These are phyloP conservation scores for Hirtodrosophila duncani DNA, from an alignment of 2,888 invertebrate genomes.

Conservation along the genomic window DNA sequence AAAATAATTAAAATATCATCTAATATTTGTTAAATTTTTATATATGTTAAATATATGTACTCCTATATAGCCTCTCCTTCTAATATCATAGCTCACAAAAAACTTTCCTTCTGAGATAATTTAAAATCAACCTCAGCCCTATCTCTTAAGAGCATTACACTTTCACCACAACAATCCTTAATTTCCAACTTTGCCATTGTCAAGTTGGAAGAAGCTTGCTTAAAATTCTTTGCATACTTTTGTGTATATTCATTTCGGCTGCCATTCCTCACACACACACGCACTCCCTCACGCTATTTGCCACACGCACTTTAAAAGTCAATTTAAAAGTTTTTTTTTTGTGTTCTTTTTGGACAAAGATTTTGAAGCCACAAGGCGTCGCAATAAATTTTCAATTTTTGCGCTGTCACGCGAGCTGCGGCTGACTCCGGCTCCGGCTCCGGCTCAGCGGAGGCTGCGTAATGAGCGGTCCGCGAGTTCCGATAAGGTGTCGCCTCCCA, in stretches of 20 bases:
- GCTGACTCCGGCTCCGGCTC: not conserved
- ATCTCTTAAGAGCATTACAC: not conserved
- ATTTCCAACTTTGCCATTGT: not conserved
- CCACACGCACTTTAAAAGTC: slow-evolving; percentile 54
- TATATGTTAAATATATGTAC: too few relatives aligned
- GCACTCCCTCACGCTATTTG: not conserved
- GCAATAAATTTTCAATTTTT: slow-evolving; percentile 70
- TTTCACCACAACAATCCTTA: too few relatives aligned
- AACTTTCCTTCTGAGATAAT: too few relatives aligned
- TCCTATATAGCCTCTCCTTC: too few relatives aligned
- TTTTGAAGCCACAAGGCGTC: slow-evolving; percentile 52
- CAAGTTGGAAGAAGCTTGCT: too few relatives aligned
- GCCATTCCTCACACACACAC: not conserved
- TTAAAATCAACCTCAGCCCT: too few relatives aligned
- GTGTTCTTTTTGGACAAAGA: slow-evolving; percentile 16
- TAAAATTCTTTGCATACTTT: slow-evolving; percentile 9
- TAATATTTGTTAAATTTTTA: too few relatives aligned
- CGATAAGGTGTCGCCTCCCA: slow-evolving; percentile 60
- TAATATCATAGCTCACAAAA: too few relatives aligned
- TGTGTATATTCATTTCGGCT: not conserved
- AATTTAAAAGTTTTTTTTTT: slow-evolving; percentile 46
- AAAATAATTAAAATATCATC: too few relatives aligned
- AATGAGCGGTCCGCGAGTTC: slow-evolving; percentile 50
- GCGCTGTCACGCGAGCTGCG: slow-evolving; percentile 54
- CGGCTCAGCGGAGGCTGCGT: slow-evolving; percentile 37